Conservation (phyloP, 2,113 vertebrate genomes). For the Boulengerochromis microlepis region DNA sequence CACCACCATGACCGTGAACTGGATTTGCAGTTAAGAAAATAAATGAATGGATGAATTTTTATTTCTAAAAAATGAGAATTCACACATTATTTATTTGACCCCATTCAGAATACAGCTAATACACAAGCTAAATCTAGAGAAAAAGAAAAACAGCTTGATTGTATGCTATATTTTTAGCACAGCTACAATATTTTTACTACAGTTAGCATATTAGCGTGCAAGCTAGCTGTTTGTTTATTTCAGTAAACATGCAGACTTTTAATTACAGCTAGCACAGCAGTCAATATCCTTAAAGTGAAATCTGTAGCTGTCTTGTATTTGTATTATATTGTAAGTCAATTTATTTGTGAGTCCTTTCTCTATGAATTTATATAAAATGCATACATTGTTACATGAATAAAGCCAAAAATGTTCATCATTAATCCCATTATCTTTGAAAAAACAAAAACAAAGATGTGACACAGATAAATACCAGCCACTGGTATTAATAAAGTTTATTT, state of each 20-base stretch:
- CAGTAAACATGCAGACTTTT: background rate
- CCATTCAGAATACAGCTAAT: background rate
- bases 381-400: background rate
- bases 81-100: background rate
- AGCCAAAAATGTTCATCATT: background rate
- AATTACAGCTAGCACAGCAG: background rate
- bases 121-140: background rate
- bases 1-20: background rate
- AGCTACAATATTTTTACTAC: background rate
- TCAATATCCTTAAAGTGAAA: background rate
- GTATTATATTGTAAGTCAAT: background rate
- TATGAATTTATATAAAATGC: background rate
- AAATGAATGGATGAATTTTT: accelerated
- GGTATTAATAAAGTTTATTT: background rate
- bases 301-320: background rate
- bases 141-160: background rate
- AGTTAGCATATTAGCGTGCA: background rate
- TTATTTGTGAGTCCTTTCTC: background rate
- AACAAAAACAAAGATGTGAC: background rate
- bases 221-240: background rate
- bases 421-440: background rate
- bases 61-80: background rate
- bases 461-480: background rate
- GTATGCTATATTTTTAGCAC: background rate
- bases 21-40: background rate